Evolutionary conservation across 2,113 vertebrate species (phyloP), one percentile per base, ranked within the genome.

Genomic region (Catagonus wagneri): DNA sequence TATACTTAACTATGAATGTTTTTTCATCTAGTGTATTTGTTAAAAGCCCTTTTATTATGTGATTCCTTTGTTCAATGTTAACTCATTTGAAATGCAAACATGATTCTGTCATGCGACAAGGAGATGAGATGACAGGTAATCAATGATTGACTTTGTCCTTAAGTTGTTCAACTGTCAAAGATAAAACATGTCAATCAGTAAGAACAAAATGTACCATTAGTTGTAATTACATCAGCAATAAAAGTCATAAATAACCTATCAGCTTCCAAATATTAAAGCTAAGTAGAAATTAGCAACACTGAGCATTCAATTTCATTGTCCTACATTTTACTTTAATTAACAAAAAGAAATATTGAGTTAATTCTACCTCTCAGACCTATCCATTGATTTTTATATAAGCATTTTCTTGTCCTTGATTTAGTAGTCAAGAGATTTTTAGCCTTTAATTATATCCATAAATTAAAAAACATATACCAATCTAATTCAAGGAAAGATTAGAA

Each of bases 41-140:
- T 56, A 94, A 88, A 92, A 95, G 4, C 7, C 20, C 11, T n/a
- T 92, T 96, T 50, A 14, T 81, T 95, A 86, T 56, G 39, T 19
- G 50, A 92, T 83, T 44, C 71, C 56, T 94, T 91, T 91, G 76
- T 13, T 50, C 88, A 93, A 5, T 29, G 78, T 66, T 95, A 92
- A 88, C 69, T 95, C 52, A 90, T 93, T 93, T 88, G 39, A 91
- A 97, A 93, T 95, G 32, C 66, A 58, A 90, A 93, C 16, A 17
- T 34, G 17, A 96, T 83, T 96, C 50, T 23, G 8, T 87, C 60
- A 29, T 36, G 93, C 25, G 95, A 91, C 94, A 91, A 79, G 32
- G 68, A 89, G 56, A 83, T 88, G 34, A 69, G 25, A 39, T 98
- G 97, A 94, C 97, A 98, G 95, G 36, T 98, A 98, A 98, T 98